Percentiles rank a stretch among this genome's conserved stretches.
These are phyloP conservation scores for Cichladusa arquata DNA, from an alignment of 2,113 vertebrate genomes.

Conservation along the genomic window DNA sequence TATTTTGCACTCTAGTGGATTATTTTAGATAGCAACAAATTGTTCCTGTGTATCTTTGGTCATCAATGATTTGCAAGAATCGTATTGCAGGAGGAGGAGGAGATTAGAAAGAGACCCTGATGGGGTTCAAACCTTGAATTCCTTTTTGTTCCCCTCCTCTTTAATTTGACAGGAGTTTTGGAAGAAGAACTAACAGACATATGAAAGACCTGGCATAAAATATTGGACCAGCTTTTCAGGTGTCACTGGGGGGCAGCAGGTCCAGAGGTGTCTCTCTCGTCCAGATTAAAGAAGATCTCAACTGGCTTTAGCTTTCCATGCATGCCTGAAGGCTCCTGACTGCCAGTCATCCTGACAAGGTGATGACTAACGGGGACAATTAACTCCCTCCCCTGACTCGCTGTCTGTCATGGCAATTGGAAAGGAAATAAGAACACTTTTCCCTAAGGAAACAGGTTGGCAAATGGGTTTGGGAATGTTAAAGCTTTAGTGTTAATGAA, in stretches of 20 bases:
- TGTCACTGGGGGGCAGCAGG: not conserved
- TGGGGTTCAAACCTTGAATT: not conserved
- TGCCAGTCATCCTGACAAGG: slow-evolving; percentile 64
- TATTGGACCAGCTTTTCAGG: slow-evolving; percentile 43
- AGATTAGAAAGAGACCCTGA: not conserved
- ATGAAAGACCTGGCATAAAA: slow-evolving; percentile 48
- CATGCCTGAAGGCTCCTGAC: slow-evolving; percentile 12
- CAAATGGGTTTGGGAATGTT: slow-evolving; percentile 35
- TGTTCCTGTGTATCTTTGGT: not conserved
- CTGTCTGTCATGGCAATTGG: slow-evolving; percentile 43
- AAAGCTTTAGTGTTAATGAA: not conserved
- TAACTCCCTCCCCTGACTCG: slow-evolving; percentile 25
- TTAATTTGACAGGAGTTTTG: not conserved
- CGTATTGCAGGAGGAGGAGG: not conserved
- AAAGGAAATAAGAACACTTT: slow-evolving; percentile 30
- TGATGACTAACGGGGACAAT: slow-evolving; percentile 54
- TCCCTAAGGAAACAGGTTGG: slow-evolving; percentile 43
- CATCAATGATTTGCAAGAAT: not conserved
- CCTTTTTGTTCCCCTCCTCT: not conserved
- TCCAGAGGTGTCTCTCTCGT: slow-evolving; percentile 10
- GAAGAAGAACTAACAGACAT: not conserved
- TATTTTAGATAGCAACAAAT: not conserved
- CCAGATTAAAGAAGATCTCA: slow-evolving; percentile 22
- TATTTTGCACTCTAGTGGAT: slow-evolving; percentile 22
- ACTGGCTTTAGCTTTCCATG: not conserved